These are phyloP conservation scores for Tortrix viridana DNA, from an alignment of 2,888 invertebrate genomes.

Conservation along the genomic window DNA sequence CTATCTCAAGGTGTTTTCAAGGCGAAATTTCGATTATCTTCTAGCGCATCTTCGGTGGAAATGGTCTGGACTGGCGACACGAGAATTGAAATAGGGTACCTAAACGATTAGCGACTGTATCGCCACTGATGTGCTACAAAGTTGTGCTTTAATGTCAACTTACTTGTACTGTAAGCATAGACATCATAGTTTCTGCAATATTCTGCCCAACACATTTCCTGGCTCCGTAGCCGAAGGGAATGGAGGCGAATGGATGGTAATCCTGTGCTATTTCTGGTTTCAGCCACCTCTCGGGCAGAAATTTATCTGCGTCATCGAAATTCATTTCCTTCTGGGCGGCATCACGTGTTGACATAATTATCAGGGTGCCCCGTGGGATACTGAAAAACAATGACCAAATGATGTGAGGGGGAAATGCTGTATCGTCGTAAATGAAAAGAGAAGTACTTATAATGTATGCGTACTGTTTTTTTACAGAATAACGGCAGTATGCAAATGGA, in stretches of 20 bases:
- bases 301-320: conserved; percentile 86
- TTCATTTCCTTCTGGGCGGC: conserved; percentile 85
- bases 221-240: conserved; percentile 87
- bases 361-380: conserved; percentile 84
- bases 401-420: too few relatives aligned
- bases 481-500: too few relatives aligned
- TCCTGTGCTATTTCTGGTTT: conserved; percentile 59
- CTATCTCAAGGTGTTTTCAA: too few relatives aligned
- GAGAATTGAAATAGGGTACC: too few relatives aligned
- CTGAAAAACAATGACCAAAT: conserved; percentile 44
- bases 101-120: too few relatives aligned
- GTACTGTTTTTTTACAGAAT: too few relatives aligned
- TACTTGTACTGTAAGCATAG: conserved; percentile 84
- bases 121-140: too few relatives aligned
- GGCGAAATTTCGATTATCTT: too few relatives aligned
- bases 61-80: too few relatives aligned
- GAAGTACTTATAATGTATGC: not conserved
- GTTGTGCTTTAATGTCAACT: conserved; percentile 21
- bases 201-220: conserved; percentile 86
- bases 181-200: conserved; percentile 85
- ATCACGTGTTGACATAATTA: conserved; percentile 87
- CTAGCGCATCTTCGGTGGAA: too few relatives aligned
- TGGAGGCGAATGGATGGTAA: conserved; percentile 82
- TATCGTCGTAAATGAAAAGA: too few relatives aligned
- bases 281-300: conserved; percentile 87